Evolutionary conservation across 2,888 invertebrate genomes (phyloP), one percentile per base, ranked within the genome.

Genomic region (Halocaridina rubra): DNA sequence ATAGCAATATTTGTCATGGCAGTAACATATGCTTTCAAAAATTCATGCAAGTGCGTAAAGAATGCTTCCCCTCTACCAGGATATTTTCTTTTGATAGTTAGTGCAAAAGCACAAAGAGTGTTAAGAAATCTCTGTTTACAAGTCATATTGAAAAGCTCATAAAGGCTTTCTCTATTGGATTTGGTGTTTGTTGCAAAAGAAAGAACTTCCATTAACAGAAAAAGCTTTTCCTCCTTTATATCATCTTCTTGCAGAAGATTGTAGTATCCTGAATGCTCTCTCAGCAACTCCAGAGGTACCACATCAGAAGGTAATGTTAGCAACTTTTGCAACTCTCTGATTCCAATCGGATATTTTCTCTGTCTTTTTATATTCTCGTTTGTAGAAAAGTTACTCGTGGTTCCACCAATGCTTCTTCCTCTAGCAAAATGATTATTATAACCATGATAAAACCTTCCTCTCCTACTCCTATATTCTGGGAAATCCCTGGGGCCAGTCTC

Each of bases 71-170:
- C 57, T 53, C 72, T 30, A 1, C 29, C 24, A 10, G 30, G 59
- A 53, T 71, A 46, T 32, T 27, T 16, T 30, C 46, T 77, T 19
- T 53, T 72, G 22, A 80, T 24, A 29, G 76, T 53, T 13, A 77
- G 33, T 46, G 59, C 24, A 46, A 32, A 72, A 16, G 13, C 19
- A n/a, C 64, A 69, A 3, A 81, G 22, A 19, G 69, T 77, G 39
- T 77, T 53, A 7, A 85, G 27, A 39, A 81, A 81, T 24, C 61
- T 76, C 1, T 8, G 32, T 19, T 75, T 64, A 75, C 81, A 85
- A 13, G 75, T 77, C 29, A 22, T 77, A 27, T 3, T 72, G 33
- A 77, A 81, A 16, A 85, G 29, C 2, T 80, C 81, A 85, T 30
- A 76, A 13, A 81, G 29, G 16, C 29, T 77, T 61, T 85, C 39